phyloP scores from a whole-genome alignment of 2,888 invertebrate genomes.

The Arctia plantaginis region DNA sequence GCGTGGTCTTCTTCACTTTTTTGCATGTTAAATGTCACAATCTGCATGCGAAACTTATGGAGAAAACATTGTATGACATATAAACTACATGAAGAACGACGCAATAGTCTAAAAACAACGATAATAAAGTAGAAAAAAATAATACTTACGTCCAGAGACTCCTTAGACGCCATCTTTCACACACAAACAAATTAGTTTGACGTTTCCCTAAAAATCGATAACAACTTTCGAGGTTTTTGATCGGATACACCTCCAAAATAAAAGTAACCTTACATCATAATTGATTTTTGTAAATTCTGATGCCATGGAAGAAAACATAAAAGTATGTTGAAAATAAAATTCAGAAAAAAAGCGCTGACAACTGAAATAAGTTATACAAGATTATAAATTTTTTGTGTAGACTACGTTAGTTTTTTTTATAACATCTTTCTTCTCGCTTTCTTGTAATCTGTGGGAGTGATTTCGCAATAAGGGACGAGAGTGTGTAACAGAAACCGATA shows the following conservation, averaged over 20 bases:
- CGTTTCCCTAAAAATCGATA: constrained; percentile 71
- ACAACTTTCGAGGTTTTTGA: constrained; percentile 56
- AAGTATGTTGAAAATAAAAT: too few species aligned
- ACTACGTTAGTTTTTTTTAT: too few species aligned
- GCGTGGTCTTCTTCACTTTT: constrained; percentile 66
- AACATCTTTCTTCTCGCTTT: too few species aligned
- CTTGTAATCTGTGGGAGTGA: too few species aligned
- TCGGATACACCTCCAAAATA: constrained; percentile 56
- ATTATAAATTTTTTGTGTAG: too few species aligned
- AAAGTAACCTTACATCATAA: background rate
- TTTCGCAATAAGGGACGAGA: too few species aligned
- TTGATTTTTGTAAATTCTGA: background rate
- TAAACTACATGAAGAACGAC: constrained; percentile 25
- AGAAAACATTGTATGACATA: constrained; percentile 23
- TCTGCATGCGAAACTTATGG: constrained; percentile 10
- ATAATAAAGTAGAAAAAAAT: constrained; percentile 51
- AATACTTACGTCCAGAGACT: constrained; percentile 84
- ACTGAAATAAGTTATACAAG: too few species aligned
- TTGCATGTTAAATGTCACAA: constrained; percentile 16
- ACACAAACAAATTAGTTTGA: constrained; percentile 78
- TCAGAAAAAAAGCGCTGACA: too few species aligned
- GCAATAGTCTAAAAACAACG: constrained; percentile 15
- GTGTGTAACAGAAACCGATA: too few species aligned
- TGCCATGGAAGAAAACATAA: too few species aligned
- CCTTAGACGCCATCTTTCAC: constrained; percentile 86